These are phyloP conservation scores for Pipistrellus kuhlii DNA, from an alignment of 2,797 vertebrate species.

Conservation along the genomic window DNA sequence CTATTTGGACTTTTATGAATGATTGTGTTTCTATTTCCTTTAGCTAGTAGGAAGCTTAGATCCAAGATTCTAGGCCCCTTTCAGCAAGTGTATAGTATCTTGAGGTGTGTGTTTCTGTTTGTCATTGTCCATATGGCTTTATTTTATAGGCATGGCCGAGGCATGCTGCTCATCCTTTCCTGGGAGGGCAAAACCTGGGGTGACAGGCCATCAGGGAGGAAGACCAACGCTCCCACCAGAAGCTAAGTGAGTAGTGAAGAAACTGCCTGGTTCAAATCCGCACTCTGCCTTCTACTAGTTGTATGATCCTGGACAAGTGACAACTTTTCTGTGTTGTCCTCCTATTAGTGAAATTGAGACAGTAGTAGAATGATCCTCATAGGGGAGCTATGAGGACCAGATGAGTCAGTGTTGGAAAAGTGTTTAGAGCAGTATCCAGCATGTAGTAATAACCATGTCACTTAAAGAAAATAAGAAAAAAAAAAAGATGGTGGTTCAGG, in stretches of 20 bases:
- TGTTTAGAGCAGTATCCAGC: not conserved
- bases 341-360: not conserved
- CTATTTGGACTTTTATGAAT: not conserved
- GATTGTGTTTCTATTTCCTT: slow-evolving; percentile 8
- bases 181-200: not conserved
- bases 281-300: not conserved
- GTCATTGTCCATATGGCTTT: not conserved
- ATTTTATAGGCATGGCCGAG: not conserved
- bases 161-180: not conserved
- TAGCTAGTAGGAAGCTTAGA: not conserved
- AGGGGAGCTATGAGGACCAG: not conserved
- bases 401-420: not conserved
- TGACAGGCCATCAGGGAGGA: not conserved
- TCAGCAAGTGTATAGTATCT: not conserved
- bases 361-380: not conserved
- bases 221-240: not conserved
- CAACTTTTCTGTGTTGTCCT: not conserved
- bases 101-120: not conserved
- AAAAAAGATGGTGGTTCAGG: not conserved
- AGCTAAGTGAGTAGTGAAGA: not conserved
- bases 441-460: not conserved
- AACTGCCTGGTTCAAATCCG: no score
- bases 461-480: not conserved
- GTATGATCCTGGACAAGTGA: not conserved
- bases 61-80: not conserved